Conservation (phyloP, 2,888 invertebrate species). For the Ceraclea dissimilis region DNA sequence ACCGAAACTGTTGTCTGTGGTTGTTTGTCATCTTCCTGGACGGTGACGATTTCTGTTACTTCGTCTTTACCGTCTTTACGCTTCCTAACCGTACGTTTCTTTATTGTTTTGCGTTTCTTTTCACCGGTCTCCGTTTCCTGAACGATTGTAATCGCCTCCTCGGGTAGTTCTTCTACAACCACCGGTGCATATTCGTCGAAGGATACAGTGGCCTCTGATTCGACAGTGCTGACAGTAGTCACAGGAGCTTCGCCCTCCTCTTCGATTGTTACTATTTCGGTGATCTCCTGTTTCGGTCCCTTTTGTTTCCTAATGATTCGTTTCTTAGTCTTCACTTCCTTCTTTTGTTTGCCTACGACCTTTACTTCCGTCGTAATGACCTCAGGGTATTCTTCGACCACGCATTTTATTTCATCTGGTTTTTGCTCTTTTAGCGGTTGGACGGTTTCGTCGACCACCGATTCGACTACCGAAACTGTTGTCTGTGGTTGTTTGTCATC, state of each 20-base stretch:
- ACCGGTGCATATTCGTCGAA: slow-evolving; percentile 28
- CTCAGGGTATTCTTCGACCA: slow-evolving; percentile 2
- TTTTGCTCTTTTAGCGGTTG: slow-evolving; percentile 1
- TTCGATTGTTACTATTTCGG: slow-evolving; percentile 37
- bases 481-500: slow-evolving; percentile 35
- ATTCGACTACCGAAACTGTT: slow-evolving; percentile 29
- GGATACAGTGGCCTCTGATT: slow-evolving; percentile 30
- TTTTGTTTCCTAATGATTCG: slow-evolving; percentile 33
- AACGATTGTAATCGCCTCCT: slow-evolving; percentile 29
- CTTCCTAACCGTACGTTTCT: slow-evolving; percentile 27
- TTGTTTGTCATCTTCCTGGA: slow-evolving; percentile 34
- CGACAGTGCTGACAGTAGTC: slow-evolving; percentile 31
- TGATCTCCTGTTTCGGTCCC: slow-evolving; percentile 29
- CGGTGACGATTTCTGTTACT: slow-evolving; percentile 39
- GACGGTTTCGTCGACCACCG: slow-evolving; percentile 29
- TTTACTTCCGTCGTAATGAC: slow-evolving; percentile 30
- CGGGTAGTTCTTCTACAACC: slow-evolving; percentile 27
- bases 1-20: slow-evolving; percentile 28
- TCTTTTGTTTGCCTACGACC: slow-evolving; percentile 33
- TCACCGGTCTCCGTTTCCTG: slow-evolving; percentile 27
- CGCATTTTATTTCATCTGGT: slow-evolving; percentile 33
- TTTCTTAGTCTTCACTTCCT: slow-evolving; percentile 36
- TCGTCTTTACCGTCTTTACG: slow-evolving; percentile 38
- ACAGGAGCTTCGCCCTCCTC: slow-evolving; percentile 35
- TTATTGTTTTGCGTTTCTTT: slow-evolving; percentile 23